Percentiles rank a stretch among this genome's conserved stretches.
phyloP scores from a whole-genome alignment of 2,113 vertebrate genomes.

The Isichthys henryi region DNA sequence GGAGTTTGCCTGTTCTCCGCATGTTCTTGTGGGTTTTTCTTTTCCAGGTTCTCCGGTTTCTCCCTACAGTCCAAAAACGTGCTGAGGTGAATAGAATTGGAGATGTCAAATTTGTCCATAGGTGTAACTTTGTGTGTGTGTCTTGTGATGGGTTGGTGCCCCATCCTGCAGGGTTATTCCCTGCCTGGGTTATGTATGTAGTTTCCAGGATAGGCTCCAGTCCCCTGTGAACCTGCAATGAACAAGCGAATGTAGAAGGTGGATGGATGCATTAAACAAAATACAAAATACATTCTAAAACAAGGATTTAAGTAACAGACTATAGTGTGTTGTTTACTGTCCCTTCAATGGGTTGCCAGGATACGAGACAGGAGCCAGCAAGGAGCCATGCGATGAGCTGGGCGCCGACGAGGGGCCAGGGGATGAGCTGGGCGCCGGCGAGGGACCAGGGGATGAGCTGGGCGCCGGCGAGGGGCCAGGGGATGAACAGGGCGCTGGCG shows the following conservation, averaged over 20 bases:
- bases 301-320: background rate
- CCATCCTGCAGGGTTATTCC: background rate
- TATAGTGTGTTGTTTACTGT: background rate
- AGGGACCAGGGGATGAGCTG: too few relatives aligned
- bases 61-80: background rate
- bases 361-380: fast-evolving
- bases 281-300: background rate
- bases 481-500: too few relatives aligned
- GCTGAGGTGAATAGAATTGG: background rate
- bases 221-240: background rate
- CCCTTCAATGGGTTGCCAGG: background rate
- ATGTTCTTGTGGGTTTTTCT: background rate
- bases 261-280: background rate
- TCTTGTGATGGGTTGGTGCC: background rate
- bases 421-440: too few relatives aligned
- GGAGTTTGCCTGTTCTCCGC: background rate
- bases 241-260: background rate
- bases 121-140: background rate
- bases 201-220: background rate
- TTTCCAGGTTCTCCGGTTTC: background rate
- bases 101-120: background rate
- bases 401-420: too few relatives aligned
- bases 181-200: background rate
- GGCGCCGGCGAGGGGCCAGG: too few relatives aligned
- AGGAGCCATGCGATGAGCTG: too few relatives aligned